Percentiles rank a stretch among this genome's conserved stretches.
These are phyloP conservation scores for Drosophila truncata DNA, from an alignment of 1,140 invertebrate genomes.

Conservation along the genomic window DNA sequence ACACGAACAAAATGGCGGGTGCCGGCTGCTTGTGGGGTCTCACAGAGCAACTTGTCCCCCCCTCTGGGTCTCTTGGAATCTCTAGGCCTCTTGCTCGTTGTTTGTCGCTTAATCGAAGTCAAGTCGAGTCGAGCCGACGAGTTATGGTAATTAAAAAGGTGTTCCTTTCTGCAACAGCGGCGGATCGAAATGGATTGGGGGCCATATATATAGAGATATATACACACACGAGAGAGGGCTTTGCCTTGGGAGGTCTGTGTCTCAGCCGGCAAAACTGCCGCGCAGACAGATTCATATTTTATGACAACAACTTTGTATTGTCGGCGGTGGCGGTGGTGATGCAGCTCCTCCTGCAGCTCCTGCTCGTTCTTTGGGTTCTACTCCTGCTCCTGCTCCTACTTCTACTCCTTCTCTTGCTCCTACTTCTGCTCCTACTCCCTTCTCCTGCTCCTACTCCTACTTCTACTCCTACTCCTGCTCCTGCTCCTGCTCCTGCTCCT, in stretches of 20 bases:
- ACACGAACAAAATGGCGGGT: constrained; percentile 72
- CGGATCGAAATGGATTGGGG: constrained; percentile 38
- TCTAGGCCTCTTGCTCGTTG: constrained; percentile 49
- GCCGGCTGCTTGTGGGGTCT: constrained; percentile 66
- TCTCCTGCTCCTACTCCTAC: neutral
- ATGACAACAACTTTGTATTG: constrained; percentile 72
- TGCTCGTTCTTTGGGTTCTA: neutral
- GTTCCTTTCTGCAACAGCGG: constrained; percentile 70
- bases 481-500: too few relatives aligned
- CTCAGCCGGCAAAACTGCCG: constrained; percentile 25
- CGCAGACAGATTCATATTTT: constrained; percentile 80
- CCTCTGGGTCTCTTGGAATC: constrained; percentile 3
- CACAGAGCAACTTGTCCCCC: constrained; percentile 35
- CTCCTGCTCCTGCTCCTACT: constrained; percentile 1
- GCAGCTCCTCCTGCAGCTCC: neutral
- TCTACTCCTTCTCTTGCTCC: neutral
- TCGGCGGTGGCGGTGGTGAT: too few relatives aligned
- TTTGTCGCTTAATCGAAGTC: constrained; percentile 80
- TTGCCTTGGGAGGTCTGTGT: constrained; percentile 54
- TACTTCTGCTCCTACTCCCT: neutral
- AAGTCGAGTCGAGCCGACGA: constrained; percentile 76
- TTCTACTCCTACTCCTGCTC: neutral
- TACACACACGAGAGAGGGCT: neutral
- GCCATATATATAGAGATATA: constrained; percentile 9
- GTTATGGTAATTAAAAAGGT: constrained; percentile 84